A percentile compares a stretch with the other conserved stretches of the same genome.
phyloP scores from a whole-genome alignment of 2,888 invertebrate genomes.

The Rhagium mordax region DNA sequence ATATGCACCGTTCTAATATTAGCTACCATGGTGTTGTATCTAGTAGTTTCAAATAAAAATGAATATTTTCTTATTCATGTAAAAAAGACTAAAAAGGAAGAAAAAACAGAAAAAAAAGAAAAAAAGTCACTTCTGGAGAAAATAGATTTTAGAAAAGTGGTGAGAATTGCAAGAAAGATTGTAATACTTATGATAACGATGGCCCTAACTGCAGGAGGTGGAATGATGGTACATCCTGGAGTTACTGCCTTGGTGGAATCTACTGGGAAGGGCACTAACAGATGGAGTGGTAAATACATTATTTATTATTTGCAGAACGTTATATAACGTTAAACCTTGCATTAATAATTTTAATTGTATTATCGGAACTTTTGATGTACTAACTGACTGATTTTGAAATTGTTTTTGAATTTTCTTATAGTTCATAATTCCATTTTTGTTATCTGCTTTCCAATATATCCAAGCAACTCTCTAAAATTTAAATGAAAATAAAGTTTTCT shows the following conservation, averaged over 20 bases:
- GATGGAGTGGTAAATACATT: conserved; percentile 30
- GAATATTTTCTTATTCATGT: background rate
- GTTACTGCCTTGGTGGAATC: conserved; percentile 42
- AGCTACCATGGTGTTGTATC: conserved; percentile 30
- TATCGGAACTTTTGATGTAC: too few species aligned
- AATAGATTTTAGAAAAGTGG: background rate
- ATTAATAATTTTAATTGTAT: too few species aligned
- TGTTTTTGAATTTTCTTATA: too few species aligned
- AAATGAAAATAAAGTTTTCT: too few species aligned
- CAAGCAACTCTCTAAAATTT: too few species aligned
- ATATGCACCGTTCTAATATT: conserved; percentile 43
- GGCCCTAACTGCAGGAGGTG: conserved; percentile 40
- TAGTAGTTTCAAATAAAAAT: background rate
- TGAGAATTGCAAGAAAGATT: background rate
- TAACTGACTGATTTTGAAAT: too few species aligned
- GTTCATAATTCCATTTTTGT: too few species aligned
- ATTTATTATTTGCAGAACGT: background rate
- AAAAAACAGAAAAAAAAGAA: background rate
- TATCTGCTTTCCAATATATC: too few species aligned
- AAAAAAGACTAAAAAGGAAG: background rate
- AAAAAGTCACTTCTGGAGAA: too few species aligned
- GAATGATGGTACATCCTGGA: conserved; percentile 42
- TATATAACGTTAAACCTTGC: too few species aligned
- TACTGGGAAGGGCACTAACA: background rate
- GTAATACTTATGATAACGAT: conserved; percentile 29